Base-by-base conservation (phyloP, 2,888 invertebrate species). In the Iphiclides podalirius region DNA sequence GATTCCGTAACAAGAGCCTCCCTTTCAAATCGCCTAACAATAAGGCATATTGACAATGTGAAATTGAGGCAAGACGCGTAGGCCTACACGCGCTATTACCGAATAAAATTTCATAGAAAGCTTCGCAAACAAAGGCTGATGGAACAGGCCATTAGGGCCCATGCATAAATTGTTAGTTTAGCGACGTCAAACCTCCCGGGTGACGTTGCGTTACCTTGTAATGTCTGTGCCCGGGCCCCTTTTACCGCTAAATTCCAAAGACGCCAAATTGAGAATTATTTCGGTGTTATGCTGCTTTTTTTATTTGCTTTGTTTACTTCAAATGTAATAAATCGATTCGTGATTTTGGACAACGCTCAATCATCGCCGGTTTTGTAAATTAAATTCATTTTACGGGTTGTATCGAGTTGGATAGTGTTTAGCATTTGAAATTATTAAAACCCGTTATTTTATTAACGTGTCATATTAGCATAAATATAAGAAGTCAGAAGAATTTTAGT, bases 91-190 rank as follows among this genome's bases (percentile, higher is more conserved):
- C 48, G 72, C 78, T 75, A 75, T 83, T 79, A 79, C 72, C 75
- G 84, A 86, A 86, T 86, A 85, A 86, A 85, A 85, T 86, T 85
- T 82, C 84, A 85, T 80, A 84, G 84, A 88, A 86, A 88, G 87
- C 81, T 75, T 76, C 62, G 78, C 84, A 87, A 88, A 87, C 86
- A 87, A 66, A 65, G 71, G 57, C 69, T 80, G 86, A 82, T 82
- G 79, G 83, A 73, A 70, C 75, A 58, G 54, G 62, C 85, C 86
- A 86, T 87, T 87, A 85, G 81, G 72, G 75, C 62, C 65, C 79
- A 81, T 86, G 87, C 86, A 87, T 86, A 87, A 85, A 83, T 86
- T 87, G 87, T 86, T 86, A 78, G 85, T 79, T 77, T 72, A 80
- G 77, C 69, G 73, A 71, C 76, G 71, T 70, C 76, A 75, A 66